A percentile compares a stretch with the other conserved stretches of the same genome.
phyloP scores from a whole-genome alignment of 2,888 invertebrate genomes.

The Thecocarcelia acutangulata region DNA sequence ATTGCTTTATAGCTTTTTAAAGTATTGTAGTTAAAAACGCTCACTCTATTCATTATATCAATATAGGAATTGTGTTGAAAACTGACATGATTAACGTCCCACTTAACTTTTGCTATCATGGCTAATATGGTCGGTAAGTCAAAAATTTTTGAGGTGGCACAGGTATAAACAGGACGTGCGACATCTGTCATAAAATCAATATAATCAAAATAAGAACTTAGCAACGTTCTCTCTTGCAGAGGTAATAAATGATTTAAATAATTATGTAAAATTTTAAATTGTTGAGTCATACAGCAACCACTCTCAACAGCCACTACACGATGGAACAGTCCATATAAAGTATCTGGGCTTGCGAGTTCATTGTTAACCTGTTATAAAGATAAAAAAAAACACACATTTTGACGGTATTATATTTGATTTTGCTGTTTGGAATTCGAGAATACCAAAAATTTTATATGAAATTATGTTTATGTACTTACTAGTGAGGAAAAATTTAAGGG shows the following conservation, averaged over 20 bases:
- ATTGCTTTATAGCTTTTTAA: neutral
- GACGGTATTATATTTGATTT: too few relatives aligned
- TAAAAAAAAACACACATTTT: too few relatives aligned
- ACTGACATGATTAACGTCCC: conserved; percentile 97
- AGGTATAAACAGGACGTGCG: conserved; percentile 92
- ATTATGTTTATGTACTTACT: conserved; percentile 71
- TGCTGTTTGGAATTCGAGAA: too few relatives aligned
- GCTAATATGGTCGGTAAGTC: conserved; percentile 89
- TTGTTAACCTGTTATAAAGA: conserved; percentile 82
- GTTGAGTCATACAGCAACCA: conserved; percentile 92
- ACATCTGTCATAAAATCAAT: conserved; percentile 84
- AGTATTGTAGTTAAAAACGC: conserved; percentile 64
- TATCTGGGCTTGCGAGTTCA: conserved; percentile 86
- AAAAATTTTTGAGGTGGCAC: conserved; percentile 90
- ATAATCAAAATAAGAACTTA: conserved; percentile 85
- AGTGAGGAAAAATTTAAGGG: conserved; percentile 80
- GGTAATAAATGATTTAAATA: conserved; percentile 93
- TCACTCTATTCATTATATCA: conserved; percentile 87
- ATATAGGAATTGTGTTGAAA: conserved; percentile 96
- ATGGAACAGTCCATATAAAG: conserved; percentile 91
- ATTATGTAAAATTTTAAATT: conserved; percentile 91
- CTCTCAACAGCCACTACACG: conserved; percentile 96
- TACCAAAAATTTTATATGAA: too few relatives aligned
- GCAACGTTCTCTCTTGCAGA: conserved; percentile 85
- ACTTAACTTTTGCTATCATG: conserved; percentile 95